Conservation (phyloP, 1,140 invertebrate genomes). For the Halyomorpha halys region DNA sequence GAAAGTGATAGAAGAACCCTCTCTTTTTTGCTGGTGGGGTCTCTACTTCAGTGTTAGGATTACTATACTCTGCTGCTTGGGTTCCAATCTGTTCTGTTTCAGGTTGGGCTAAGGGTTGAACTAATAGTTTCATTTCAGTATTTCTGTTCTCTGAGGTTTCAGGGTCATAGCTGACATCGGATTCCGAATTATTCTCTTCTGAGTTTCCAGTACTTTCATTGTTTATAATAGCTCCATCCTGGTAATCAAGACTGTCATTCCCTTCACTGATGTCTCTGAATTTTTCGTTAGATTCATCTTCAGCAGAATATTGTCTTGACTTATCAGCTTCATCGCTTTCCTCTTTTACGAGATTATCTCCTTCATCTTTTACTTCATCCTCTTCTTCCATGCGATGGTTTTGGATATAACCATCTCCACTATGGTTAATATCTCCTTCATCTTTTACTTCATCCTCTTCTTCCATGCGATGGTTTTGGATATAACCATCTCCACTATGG, state of each 20-base stretch:
- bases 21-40: not conserved
- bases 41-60: not conserved
- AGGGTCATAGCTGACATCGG: not conserved
- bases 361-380: not conserved
- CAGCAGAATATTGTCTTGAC: too few species aligned
- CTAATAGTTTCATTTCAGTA: not conserved
- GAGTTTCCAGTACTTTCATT: not conserved
- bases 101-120: not conserved
- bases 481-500: too few species aligned
- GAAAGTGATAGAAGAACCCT: constrained; percentile 28
- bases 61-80: not conserved
- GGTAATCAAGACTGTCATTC: not conserved
- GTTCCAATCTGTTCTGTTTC: not conserved
- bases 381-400: not conserved
- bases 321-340: not conserved
- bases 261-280: not conserved
- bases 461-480: not conserved
- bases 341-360: not conserved
- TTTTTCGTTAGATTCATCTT: too few species aligned
- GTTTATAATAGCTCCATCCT: not conserved
- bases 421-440: too few species aligned
- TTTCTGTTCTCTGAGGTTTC: not conserved
- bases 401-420: not conserved
- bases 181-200: not conserved
- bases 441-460: not conserved